Evolutionary conservation across 2,113 vertebrate species (phyloP).

Genomic region (Ageneiosus marmoratus): DNA sequence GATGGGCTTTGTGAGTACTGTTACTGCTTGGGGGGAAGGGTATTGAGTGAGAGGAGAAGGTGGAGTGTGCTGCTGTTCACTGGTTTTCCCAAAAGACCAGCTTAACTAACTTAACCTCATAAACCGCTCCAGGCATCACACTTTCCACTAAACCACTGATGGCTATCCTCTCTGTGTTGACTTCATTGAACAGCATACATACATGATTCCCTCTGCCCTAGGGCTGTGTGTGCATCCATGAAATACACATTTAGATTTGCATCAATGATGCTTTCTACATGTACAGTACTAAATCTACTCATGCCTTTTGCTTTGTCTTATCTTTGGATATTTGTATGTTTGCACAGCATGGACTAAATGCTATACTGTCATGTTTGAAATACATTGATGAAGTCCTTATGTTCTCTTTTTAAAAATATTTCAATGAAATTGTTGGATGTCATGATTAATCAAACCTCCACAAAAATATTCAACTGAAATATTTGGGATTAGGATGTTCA

Average conservation of each 20-base stretch:
- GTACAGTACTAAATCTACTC: not conserved
- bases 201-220: slow-evolving; percentile 56
- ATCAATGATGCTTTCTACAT: not conserved
- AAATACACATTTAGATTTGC: not conserved
- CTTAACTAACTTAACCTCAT: slow-evolving; percentile 61
- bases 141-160: slow-evolving; percentile 20
- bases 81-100: slow-evolving; percentile 29
- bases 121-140: slow-evolving; percentile 35
- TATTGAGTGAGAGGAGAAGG: slow-evolving; percentile 41
- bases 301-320: not conserved
- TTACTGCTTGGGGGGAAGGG: not conserved
- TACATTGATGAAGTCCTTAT: not conserved
- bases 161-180: slow-evolving; percentile 38
- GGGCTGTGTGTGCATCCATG: slow-evolving; percentile 55
- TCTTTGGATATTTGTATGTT: not conserved
- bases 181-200: slow-evolving; percentile 43
- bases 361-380: not conserved
- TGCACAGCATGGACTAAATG: not conserved
- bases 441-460: not conserved
- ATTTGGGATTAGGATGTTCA: not conserved
- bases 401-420: not conserved
- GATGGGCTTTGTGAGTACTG: not conserved
- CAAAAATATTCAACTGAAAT: not conserved
- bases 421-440: not conserved
- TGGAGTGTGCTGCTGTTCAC: slow-evolving; percentile 54